A percentile compares a stretch with the other conserved stretches of the same genome.
phyloP scores from a whole-genome alignment of 2,113 vertebrate species.

The Phaethon lepturus region DNA sequence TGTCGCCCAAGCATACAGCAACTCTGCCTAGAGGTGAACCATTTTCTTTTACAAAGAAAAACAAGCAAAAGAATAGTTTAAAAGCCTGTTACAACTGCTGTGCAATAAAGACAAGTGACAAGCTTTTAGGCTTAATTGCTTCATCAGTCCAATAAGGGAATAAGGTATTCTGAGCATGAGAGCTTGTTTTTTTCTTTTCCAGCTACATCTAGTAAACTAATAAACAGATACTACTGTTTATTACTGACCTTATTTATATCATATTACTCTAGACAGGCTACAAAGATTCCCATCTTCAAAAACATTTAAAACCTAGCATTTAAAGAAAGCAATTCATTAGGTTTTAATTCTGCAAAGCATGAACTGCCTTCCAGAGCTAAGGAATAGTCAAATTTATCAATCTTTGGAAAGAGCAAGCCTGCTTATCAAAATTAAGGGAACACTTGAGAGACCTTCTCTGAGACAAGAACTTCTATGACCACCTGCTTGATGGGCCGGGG shows the following conservation, averaged over 20 bases:
- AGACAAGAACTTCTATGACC: not conserved
- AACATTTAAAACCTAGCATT: not conserved
- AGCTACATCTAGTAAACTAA: not conserved
- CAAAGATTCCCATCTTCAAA: not conserved
- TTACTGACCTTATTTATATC: not conserved
- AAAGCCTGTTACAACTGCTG: slow-evolving; percentile 18
- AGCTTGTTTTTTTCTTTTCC: slow-evolving; percentile 13
- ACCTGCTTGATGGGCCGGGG: not conserved
- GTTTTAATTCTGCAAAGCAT: not conserved
- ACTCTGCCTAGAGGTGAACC: not conserved
- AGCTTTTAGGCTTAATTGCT: slow-evolving; percentile 50
- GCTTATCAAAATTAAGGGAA: not conserved
- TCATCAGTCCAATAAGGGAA: not conserved
- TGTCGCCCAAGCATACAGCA: not conserved
- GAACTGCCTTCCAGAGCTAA: not conserved
- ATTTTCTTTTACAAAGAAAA: not conserved
- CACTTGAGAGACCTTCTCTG: not conserved
- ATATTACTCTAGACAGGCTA: not conserved
- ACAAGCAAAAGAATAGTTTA: slow-evolving; percentile 18
- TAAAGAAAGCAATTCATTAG: not conserved
- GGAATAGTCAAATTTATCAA: not conserved
- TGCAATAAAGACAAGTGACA: not conserved
- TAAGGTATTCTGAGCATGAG: not conserved
- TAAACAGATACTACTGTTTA: not conserved
- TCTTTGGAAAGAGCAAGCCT: not conserved